Base-by-base conservation (phyloP, 1,140 invertebrate species). In the Calephelis nemesis region DNA sequence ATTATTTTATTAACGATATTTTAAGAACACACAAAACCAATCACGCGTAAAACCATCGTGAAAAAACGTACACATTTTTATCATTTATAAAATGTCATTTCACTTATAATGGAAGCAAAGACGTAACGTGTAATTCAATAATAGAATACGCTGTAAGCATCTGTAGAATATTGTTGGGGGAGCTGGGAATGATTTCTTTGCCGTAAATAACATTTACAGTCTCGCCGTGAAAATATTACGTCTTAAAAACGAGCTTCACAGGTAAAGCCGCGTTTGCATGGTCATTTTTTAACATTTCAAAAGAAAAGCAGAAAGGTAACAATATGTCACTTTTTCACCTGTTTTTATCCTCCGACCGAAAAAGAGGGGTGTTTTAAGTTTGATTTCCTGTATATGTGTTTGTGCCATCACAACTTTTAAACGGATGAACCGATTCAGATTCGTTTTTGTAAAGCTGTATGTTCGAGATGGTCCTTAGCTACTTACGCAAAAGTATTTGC, bases 171-270 rank as follows among this genome's bases (percentile, higher is more conserved):
- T 75, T 76, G 76, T 58, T 58, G 76, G 74, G 74, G 74, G 76
- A 83, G 77, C 78, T 82, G 77, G 76, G 78, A 85, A 83, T 85
- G 81, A 80, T 70, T 79, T 74, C 76, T 83, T 80, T 82, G 77
- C 76, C 74, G 78, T 83, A 83, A 85, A 85, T 83, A 83, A 85
- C 79, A 78, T 85, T 84, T 85, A 83, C 78, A 78, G 74, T 71
- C 68, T 69, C 73, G 75, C 76, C 81, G 79, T 83, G 80, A 85
- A 80, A 80, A 82, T 82, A 84, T 78, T 82, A 78, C 72, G 73
- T 78, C 74, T 71, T 71, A 68, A 71, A 76, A 79, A 83, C 79
- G 82, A 74, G 78, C 80, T 77, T 77, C 76, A 77, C 71, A 60
- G 54, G 19, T 60, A n/a, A 60, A 11, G 54, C 11, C 7, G 54